Percentiles rank a stretch among this genome's conserved stretches.
phyloP scores from a whole-genome alignment of 2,888 invertebrate species.

The Euclidia mi region DNA sequence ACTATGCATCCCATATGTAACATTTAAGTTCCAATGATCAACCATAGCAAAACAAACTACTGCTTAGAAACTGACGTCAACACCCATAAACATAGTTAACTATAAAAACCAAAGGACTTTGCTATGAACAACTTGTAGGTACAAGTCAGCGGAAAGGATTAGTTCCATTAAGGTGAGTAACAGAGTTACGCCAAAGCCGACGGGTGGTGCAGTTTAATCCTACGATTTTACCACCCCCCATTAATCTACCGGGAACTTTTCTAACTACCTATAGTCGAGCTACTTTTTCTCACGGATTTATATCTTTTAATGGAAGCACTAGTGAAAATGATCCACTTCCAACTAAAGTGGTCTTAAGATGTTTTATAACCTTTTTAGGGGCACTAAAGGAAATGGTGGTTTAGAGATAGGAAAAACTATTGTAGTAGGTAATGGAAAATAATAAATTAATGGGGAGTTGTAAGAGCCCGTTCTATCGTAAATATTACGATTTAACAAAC shows the following conservation, averaged over 20 bases:
- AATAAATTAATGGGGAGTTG: too few species aligned
- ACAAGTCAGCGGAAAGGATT: slow-evolving; percentile 9
- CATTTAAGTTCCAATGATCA: too few species aligned
- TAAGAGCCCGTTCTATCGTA: too few species aligned
- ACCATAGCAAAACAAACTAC: too few species aligned
- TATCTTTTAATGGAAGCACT: slow-evolving; percentile 30
- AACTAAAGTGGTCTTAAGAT: slow-evolving; percentile 20
- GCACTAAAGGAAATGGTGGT: neutral
- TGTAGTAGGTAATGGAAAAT: too few species aligned
- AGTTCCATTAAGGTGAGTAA: slow-evolving; percentile 39
- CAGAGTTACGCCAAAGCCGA: slow-evolving; percentile 46
- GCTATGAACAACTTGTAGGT: slow-evolving; percentile 7
- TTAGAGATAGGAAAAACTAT: neutral
- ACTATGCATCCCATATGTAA: too few species aligned
- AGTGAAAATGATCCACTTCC: slow-evolving; percentile 13
- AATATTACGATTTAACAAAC: too few species aligned
- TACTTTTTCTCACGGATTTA: slow-evolving; percentile 29
- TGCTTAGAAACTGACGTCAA: too few species aligned
- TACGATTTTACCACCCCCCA: slow-evolving; percentile 32
- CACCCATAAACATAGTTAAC: too few species aligned
- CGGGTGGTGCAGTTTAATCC: slow-evolving; percentile 38
- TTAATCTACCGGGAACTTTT: slow-evolving; percentile 20
- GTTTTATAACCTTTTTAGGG: slow-evolving; percentile 7
- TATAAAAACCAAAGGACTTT: neutral
- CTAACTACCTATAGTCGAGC: slow-evolving; percentile 3